Conservation (phyloP, 2,113 vertebrate species). For the Platycercus adscitus region DNA sequence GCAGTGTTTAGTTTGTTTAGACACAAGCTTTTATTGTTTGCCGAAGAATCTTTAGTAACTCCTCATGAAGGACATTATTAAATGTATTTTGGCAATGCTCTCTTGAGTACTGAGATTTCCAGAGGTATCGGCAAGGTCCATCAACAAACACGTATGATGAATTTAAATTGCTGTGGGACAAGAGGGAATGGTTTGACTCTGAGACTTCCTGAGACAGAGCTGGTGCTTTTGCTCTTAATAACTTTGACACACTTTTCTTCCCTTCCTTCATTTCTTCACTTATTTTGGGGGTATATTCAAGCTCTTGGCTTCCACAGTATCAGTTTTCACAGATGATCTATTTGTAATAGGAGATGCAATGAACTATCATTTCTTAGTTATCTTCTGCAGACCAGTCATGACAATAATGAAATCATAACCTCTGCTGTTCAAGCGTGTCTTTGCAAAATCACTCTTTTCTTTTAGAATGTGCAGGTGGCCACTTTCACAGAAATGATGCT, state of each 20-base stretch:
- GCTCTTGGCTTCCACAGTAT: not conserved
- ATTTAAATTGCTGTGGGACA: not conserved
- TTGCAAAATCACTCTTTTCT: not conserved
- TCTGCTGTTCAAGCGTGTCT: not conserved
- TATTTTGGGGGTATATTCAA: not conserved
- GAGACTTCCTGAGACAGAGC: not conserved
- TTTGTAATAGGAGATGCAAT: not conserved
- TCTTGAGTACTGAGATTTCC: not conserved
- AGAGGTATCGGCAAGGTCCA: not conserved
- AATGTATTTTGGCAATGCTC: not conserved
- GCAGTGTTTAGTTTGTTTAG: not conserved
- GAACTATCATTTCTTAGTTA: not conserved
- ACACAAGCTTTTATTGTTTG: not conserved
- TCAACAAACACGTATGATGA: not conserved
- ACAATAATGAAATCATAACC: not conserved
- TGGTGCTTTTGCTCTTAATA: not conserved
- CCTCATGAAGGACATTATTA: not conserved
- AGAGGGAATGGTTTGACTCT: not conserved
- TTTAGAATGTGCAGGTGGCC: not conserved
- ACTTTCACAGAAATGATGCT: not conserved
- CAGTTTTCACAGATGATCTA: not conserved
- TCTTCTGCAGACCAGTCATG: not conserved
- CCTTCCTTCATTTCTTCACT: not conserved
- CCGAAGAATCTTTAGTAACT: not conserved
- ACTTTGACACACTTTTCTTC: not conserved